Percentiles rank a stretch among this genome's conserved stretches.
Evolutionary conservation across 2,888 invertebrate genomes (phyloP).

Genomic region (Oscheius sp.): DNA sequence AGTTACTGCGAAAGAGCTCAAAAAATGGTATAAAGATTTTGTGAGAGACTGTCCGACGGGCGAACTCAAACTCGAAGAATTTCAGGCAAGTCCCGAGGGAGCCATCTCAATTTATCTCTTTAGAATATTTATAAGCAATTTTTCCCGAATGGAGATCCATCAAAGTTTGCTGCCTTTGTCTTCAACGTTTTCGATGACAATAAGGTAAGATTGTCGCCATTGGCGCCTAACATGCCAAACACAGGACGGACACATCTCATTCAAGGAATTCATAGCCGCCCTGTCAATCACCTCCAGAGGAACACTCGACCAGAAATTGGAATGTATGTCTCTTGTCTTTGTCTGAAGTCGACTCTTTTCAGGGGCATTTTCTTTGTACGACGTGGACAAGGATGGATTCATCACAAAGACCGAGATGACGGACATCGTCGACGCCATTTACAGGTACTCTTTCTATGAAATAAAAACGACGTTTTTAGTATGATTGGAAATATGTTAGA

Average conservation of each 20-base stretch:
- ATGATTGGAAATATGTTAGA: conserved; percentile 74
- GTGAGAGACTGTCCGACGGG: conserved; percentile 76
- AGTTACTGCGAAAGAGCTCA: conserved; percentile 74
- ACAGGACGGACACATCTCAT: conserved; percentile 69
- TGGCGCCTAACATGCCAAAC: background rate
- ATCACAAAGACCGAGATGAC: conserved; percentile 74
- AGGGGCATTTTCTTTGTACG: conserved; percentile 77
- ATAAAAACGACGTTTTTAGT: no score
- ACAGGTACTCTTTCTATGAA: conserved; percentile 42
- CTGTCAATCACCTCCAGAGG: conserved; percentile 73
- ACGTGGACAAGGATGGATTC: conserved; percentile 76
- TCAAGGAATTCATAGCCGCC: conserved; percentile 72
- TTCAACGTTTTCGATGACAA: conserved; percentile 99
- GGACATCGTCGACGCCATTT: conserved; percentile 64
- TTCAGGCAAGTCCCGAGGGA: conserved; percentile 51
- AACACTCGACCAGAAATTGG: conserved; percentile 72
- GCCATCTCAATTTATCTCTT: background rate
- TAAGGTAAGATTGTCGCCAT: conserved; percentile 80
- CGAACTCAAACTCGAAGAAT: conserved; percentile 74
- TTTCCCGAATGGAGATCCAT: conserved; percentile 98
- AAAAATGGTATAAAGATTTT: conserved; percentile 76
- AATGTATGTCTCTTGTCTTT: conserved; percentile 61
- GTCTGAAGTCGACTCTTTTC: conserved; percentile 32
- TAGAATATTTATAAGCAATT: conserved; percentile 87
- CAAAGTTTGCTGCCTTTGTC: conserved; percentile 96